Evolutionary conservation across 2,888 invertebrate genomes (phyloP).

Genomic region (Eristalis tenax): DNA sequence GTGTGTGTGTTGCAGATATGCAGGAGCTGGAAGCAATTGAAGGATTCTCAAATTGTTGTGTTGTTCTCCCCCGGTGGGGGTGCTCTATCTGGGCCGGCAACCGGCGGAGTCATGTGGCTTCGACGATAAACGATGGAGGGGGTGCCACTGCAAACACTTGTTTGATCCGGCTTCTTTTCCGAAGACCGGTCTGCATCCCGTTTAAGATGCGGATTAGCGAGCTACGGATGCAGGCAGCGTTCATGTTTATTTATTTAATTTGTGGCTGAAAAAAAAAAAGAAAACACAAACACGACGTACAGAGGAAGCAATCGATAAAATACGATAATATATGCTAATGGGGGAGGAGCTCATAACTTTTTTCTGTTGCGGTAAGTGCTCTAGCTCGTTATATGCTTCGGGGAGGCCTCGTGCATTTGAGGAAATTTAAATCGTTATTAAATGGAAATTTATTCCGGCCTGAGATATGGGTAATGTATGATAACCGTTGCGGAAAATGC

Average conservation of each 20-base stretch:
- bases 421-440: conserved; percentile 48
- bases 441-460: conserved; percentile 58
- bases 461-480: conserved; percentile 42
- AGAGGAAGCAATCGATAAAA: conserved; percentile 52
- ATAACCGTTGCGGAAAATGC: conserved; percentile 34
- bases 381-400: conserved; percentile 10
- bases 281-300: neutral
- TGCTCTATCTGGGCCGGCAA: neutral
- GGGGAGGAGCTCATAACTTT: conserved; percentile 34
- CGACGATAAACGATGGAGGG: conserved; percentile 20
- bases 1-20: neutral
- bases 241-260: neutral
- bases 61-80: neutral
- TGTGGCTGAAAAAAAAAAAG: neutral
- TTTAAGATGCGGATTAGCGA: neutral
- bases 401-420: conserved; percentile 26
- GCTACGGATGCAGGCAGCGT: neutral
- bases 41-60: conserved; percentile 4
- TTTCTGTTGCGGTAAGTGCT: conserved; percentile 28
- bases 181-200: neutral
- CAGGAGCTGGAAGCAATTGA: conserved; percentile 3
- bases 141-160: conserved; percentile 47
- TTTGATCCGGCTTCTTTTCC: conserved; percentile 11
- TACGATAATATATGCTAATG: conserved; percentile 52
- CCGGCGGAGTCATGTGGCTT: neutral